Conservation (phyloP, 2,888 invertebrate genomes). For the Esperia sulphurella region DNA sequence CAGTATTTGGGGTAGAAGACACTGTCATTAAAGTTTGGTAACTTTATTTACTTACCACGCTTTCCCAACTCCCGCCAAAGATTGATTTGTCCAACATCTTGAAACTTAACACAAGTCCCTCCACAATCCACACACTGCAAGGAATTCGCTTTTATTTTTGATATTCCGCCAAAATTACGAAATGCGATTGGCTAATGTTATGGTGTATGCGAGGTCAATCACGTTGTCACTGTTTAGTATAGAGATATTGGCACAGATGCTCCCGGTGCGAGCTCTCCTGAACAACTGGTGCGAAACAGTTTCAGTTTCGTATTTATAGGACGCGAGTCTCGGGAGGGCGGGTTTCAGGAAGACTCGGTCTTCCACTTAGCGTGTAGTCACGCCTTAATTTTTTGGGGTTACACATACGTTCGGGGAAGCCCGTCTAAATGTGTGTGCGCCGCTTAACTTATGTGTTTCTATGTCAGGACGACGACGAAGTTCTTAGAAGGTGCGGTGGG, state of each 20-base stretch:
- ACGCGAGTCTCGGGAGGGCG: constrained; percentile 45
- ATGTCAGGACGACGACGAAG: background rate
- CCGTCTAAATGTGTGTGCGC: constrained; percentile 30
- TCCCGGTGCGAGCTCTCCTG: constrained; percentile 59
- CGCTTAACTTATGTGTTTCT: background rate
- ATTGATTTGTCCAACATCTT: constrained; percentile 71
- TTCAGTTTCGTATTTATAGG: constrained; percentile 68
- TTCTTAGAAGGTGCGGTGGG: background rate
- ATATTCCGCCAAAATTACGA: constrained; percentile 33
- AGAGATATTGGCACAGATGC: constrained; percentile 58
- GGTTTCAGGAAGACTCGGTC: constrained; percentile 60
- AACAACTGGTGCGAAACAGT: constrained; percentile 63
- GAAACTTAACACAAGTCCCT: constrained; percentile 22
- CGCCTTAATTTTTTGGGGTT: constrained; percentile 52
- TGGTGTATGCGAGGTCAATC: constrained; percentile 42
- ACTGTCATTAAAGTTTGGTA: background rate
- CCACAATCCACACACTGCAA: constrained; percentile 36
- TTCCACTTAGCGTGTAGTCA: constrained; percentile 68
- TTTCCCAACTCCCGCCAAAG: constrained; percentile 73
- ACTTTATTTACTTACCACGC: constrained; percentile 57
- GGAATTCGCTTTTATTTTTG: constrained; percentile 17
- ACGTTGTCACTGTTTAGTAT: constrained; percentile 55
- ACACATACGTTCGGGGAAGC: constrained; percentile 63
- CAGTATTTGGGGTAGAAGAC: too few species aligned
- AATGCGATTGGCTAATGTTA: constrained; percentile 27